Evolutionary conservation across 2,888 invertebrate genomes (phyloP).

Genomic region (Iphiclides podalirius): DNA sequence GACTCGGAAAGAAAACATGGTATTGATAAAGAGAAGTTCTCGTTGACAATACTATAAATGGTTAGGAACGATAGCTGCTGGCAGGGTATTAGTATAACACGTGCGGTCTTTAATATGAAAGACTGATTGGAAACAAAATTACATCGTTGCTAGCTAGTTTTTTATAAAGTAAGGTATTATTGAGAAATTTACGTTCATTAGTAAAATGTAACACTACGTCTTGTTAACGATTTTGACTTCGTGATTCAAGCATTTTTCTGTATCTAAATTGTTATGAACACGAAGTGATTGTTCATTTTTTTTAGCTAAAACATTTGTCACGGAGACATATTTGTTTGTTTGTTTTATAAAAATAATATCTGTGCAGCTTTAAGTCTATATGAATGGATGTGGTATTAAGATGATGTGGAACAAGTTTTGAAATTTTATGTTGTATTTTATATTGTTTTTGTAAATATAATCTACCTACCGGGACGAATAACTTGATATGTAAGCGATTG

Average conservation of each 20-base stretch:
- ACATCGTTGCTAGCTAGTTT: not conserved
- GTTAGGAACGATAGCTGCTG: slow-evolving; percentile 1
- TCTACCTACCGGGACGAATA: not conserved
- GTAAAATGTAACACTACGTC: not conserved
- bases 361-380: not conserved
- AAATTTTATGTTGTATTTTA: not conserved
- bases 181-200: not conserved
- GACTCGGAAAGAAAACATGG: no score
- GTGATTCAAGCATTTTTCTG: not conserved
- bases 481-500: not conserved
- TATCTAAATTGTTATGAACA: not conserved
- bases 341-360: not conserved
- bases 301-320: not conserved
- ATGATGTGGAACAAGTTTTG: not conserved
- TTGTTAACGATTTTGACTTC: not conserved
- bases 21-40: not conserved
- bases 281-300: not conserved
- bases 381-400: not conserved
- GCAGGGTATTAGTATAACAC: slow-evolving; percentile 18
- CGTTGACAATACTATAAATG: not conserved
- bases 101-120: not conserved
- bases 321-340: not conserved
- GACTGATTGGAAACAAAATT: not conserved
- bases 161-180: not conserved
- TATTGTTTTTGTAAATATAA: not conserved